These are phyloP conservation scores for Poeciliopsis retropinna DNA, from an alignment of 2,113 vertebrate species.

Conservation along the genomic window DNA sequence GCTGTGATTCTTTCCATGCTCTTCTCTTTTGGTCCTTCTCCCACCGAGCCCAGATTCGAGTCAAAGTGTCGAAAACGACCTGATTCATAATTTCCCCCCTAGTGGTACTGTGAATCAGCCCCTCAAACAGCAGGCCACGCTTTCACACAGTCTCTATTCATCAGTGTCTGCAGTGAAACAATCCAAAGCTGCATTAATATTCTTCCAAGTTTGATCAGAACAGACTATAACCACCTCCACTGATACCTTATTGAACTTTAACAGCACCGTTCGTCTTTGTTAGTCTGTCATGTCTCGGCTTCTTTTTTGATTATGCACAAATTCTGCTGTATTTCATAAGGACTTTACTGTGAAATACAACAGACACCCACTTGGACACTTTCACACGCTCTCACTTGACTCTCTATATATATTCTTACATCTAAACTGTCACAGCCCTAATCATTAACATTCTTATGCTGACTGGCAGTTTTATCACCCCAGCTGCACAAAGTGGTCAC, in stretches of 20 bases:
- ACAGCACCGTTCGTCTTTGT: slow-evolving; percentile 14
- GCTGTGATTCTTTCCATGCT: slow-evolving; percentile 70
- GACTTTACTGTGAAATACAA: slow-evolving; percentile 57
- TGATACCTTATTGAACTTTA: slow-evolving; percentile 42
- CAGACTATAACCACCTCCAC: slow-evolving; percentile 19
- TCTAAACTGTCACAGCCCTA: slow-evolving; percentile 48
- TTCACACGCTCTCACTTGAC: slow-evolving; percentile 70
- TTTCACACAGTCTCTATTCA: slow-evolving; percentile 50
- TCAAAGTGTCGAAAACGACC: slow-evolving; percentile 56
- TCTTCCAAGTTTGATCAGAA: slow-evolving; percentile 14
- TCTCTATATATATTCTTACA: slow-evolving; percentile 64
- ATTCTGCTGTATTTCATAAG: slow-evolving; percentile 28
- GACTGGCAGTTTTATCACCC: slow-evolving; percentile 69
- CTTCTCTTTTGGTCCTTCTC: slow-evolving; percentile 17
- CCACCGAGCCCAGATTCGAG: slow-evolving; percentile 23
- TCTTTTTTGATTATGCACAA: slow-evolving; percentile 17
- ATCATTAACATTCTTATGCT: slow-evolving; percentile 77
- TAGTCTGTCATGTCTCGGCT: slow-evolving; percentile 31
- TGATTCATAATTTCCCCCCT: slow-evolving; percentile 65
- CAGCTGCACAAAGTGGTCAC: slow-evolving; percentile 44
- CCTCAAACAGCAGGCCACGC: slow-evolving; percentile 39
- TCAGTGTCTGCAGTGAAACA: slow-evolving; percentile 41
- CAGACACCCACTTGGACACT: slow-evolving; percentile 37
- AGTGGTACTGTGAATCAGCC: slow-evolving; percentile 46
- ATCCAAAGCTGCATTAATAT: slow-evolving; percentile 30